phyloP scores from a whole-genome alignment of 2,888 invertebrate species.

The Ophion slaviceki region DNA sequence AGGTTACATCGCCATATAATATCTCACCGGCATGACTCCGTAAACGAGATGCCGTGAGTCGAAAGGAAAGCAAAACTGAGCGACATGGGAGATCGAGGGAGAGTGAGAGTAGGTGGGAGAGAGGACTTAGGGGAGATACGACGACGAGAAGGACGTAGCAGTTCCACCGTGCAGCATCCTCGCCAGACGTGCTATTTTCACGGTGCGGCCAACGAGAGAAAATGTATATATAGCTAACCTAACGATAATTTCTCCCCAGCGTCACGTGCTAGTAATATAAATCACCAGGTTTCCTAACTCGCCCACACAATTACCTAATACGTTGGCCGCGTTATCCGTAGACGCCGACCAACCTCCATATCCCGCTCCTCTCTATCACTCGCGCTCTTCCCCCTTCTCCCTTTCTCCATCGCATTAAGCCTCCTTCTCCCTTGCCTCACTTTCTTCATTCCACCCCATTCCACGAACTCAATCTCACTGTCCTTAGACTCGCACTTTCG shows the following conservation, averaged over 20 bases:
- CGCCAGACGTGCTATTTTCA: slow-evolving; percentile 40
- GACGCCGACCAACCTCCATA: slow-evolving; percentile 66
- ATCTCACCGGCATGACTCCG: neutral
- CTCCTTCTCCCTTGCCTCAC: slow-evolving; percentile 45
- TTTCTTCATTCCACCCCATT: slow-evolving; percentile 46
- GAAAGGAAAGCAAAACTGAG: neutral
- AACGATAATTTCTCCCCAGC: slow-evolving; percentile 80
- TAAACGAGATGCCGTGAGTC: neutral
- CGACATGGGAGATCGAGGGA: neutral
- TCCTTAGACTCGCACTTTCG: slow-evolving; percentile 46
- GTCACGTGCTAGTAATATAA: slow-evolving; percentile 81
- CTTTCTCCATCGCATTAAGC: slow-evolving; percentile 53
- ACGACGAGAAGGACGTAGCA: slow-evolving; percentile 14
- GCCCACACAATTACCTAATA: slow-evolving; percentile 80
- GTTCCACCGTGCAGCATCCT: slow-evolving; percentile 29
- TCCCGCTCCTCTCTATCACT: slow-evolving; percentile 39
- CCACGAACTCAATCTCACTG: slow-evolving; percentile 26
- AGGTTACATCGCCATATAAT: neutral
- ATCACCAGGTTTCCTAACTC: slow-evolving; percentile 76
- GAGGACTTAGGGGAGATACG: slow-evolving; percentile 10
- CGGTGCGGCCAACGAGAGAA: slow-evolving; percentile 22
- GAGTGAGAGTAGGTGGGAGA: slow-evolving; percentile 25
- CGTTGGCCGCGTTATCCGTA: slow-evolving; percentile 77
- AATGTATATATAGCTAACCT: slow-evolving; percentile 69
- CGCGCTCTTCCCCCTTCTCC: slow-evolving; percentile 15